Conservation (phyloP, 23 tunicate genomes). For the Oikopleura dioica region DNA sequence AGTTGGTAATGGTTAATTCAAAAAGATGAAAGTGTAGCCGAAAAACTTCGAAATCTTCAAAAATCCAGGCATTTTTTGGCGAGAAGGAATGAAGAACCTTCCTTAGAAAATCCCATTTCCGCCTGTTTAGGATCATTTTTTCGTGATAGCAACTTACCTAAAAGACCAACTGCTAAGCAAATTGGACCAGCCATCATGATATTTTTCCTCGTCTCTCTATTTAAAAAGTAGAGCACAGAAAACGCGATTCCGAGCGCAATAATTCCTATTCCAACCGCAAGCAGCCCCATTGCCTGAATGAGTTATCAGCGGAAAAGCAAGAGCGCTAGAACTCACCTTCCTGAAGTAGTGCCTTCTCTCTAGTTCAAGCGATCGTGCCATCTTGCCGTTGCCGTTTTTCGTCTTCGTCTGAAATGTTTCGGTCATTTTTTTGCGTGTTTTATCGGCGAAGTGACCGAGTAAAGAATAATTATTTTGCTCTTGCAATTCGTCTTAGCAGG, state of each 20-base stretch:
- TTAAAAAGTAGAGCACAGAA: background rate
- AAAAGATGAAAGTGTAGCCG: no score
- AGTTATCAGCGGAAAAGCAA: no score
- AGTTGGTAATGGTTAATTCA: no score
- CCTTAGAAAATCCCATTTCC: background rate
- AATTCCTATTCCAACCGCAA: background rate
- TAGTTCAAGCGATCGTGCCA: background rate
- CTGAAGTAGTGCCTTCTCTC: background rate
- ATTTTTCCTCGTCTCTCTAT: background rate
- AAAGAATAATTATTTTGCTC: no score
- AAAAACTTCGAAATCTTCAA: no score
- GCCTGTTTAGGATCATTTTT: no score
- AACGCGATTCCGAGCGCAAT: background rate
- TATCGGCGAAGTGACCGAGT: no score
- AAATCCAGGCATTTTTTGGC: background rate
- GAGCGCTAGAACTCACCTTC: no score
- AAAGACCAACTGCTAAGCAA: constrained; percentile 1
- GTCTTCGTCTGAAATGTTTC: background rate
- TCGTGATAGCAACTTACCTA: no score
- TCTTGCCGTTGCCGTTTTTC: no score
- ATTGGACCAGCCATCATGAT: constrained; percentile 4
- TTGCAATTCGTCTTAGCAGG: no score
- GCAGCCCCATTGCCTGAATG: background rate
- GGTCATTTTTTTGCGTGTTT: no score
- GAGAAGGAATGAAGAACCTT: background rate